These are phyloP conservation scores for Zoanthus gigantus DNA, from an alignment of 92 coral and sea anemone species.

Conservation along the genomic window DNA sequence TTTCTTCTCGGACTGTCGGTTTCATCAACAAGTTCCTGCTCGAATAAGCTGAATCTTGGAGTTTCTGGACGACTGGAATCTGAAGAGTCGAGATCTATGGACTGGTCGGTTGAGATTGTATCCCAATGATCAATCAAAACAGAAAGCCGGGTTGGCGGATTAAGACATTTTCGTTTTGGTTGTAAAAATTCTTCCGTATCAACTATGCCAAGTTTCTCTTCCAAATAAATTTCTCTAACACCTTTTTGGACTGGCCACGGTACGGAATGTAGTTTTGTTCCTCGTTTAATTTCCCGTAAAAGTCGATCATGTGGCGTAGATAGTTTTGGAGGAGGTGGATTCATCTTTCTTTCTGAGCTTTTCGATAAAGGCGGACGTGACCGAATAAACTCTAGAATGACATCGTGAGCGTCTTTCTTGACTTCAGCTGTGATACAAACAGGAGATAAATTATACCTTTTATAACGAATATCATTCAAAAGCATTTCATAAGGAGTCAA, in stretches of 20 bases:
- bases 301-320: conserved; percentile 77
- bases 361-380: conserved; percentile 89
- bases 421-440: conserved; percentile 61
- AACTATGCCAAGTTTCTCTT: conserved; percentile 69
- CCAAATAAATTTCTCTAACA: conserved; percentile 76
- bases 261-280: conserved; percentile 63
- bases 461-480: conserved; percentile 81
- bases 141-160: conserved; percentile 73
- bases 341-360: conserved; percentile 75
- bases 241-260: conserved; percentile 77
- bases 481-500: conserved; percentile 88
- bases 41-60: conserved; percentile 40
- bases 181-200: conserved; percentile 55
- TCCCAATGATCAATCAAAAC: conserved; percentile 86
- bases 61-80: conserved; percentile 67
- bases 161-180: conserved; percentile 78
- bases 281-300: conserved; percentile 71
- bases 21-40: conserved; percentile 60
- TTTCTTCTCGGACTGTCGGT: conserved; percentile 52
- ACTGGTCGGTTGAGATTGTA: conserved; percentile 72
- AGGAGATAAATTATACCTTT: conserved; percentile 74
- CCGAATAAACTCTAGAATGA: conserved; percentile 86
- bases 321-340: conserved; percentile 64
- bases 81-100: conserved; percentile 49
- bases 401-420: conserved; percentile 90